phyloP scores from a whole-genome alignment of 2,113 vertebrate species.

The Carlito syrichta region DNA sequence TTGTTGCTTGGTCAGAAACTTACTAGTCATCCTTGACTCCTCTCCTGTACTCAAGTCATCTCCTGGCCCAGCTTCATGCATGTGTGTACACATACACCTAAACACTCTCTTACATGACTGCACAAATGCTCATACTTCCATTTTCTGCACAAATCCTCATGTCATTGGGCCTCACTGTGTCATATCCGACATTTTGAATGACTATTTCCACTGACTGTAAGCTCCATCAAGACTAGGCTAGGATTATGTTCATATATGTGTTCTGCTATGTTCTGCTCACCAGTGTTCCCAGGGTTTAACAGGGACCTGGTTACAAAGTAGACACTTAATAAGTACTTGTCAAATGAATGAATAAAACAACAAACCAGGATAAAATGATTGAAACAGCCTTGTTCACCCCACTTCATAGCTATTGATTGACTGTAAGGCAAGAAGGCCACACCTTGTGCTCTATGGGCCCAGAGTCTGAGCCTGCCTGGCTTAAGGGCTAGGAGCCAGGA shows the following conservation, averaged over 20 bases:
- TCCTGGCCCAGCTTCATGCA: not conserved
- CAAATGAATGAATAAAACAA: not conserved
- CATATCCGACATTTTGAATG: not conserved
- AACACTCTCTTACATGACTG: not conserved
- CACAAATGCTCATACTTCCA: not conserved
- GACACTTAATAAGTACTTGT: not conserved
- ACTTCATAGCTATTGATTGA: not conserved
- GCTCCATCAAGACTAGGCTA: not conserved
- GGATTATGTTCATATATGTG: too few relatives aligned
- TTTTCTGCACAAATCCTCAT: not conserved
- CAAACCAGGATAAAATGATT: not conserved
- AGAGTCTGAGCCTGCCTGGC: not conserved
- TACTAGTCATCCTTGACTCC: not conserved
- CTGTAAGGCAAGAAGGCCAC: not conserved
- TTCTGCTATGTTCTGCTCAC: not conserved
- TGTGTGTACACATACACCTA: too few relatives aligned
- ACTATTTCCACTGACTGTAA: not conserved
- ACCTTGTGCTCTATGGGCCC: not conserved
- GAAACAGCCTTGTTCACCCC: not conserved
- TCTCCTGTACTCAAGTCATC: not conserved
- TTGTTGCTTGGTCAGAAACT: not conserved
- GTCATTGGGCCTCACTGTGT: not conserved
- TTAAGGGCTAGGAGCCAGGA: rapidly evolving
- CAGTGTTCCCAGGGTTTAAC: not conserved
- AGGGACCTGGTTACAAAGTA: not conserved